A percentile compares a stretch with the other conserved stretches of the same genome.
phyloP scores from a whole-genome alignment of 2,113 vertebrate species.

The Sinocyclocheilus grahami region DNA sequence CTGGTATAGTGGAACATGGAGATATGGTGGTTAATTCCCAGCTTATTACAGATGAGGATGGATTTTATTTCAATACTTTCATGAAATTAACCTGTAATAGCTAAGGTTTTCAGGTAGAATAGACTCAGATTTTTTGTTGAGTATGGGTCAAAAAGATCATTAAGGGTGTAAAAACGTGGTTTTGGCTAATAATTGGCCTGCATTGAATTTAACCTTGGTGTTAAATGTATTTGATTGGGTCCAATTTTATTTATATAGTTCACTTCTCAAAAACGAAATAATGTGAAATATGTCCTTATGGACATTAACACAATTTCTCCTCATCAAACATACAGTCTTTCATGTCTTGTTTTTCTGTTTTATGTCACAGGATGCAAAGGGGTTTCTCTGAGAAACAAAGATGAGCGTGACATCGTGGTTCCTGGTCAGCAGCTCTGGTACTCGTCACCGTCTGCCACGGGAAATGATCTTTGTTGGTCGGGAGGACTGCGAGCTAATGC shows the following conservation, averaged over 20 bases:
- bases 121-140: background rate
- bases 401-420: conserved; percentile 99
- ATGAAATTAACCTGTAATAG: background rate
- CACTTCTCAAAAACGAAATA: background rate
- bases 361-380: conserved; percentile 78
- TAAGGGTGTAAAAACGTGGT: background rate
- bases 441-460: conserved; percentile 89
- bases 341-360: too few species aligned
- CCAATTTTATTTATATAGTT: background rate
- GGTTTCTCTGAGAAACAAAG: conserved; percentile 71
- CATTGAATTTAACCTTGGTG: background rate
- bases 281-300: background rate
- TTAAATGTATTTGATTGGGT: too few species aligned
- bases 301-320: background rate
- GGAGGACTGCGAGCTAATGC: conserved; percentile 96
- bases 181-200: background rate
- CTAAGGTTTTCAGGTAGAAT: background rate
- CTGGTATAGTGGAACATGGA: background rate
- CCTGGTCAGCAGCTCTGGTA: conserved; percentile 93
- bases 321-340: background rate
- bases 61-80: background rate
- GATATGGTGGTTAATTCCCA: background rate
- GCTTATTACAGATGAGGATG: background rate
- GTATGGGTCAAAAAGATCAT: too few species aligned
- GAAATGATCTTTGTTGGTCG: conserved; percentile 98